These are phyloP conservation scores for Neuroterus valhalla DNA, from an alignment of 1,140 invertebrate genomes.

Conservation along the genomic window DNA sequence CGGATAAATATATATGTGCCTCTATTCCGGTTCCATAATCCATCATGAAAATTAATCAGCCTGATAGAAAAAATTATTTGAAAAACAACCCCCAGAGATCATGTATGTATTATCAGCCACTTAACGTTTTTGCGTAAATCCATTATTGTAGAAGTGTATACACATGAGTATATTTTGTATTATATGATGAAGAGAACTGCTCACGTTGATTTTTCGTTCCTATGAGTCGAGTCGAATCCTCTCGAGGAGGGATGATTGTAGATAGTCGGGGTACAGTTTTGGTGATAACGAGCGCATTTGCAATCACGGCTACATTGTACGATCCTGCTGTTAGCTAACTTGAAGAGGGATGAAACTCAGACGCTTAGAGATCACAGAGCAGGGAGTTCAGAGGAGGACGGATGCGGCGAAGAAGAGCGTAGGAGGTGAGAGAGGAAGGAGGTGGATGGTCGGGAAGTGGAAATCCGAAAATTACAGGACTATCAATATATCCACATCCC, in stretches of 20 bases:
- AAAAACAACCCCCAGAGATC: too few relatives aligned
- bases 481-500: constrained; percentile 6
- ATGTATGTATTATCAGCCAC: too few relatives aligned
- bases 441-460: constrained; percentile 42
- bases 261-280: constrained; percentile 58
- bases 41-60: too few relatives aligned
- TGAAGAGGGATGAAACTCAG: constrained; percentile 67
- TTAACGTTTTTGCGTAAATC: too few relatives aligned
- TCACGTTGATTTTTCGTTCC: too few relatives aligned
- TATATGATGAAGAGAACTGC: too few relatives aligned
- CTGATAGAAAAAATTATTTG: too few relatives aligned
- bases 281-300: constrained; percentile 71
- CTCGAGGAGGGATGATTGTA: constrained; percentile 1
- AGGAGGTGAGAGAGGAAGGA: neutral
- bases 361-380: constrained; percentile 60
- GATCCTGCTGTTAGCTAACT: constrained; percentile 66
- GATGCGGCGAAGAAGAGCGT: constrained; percentile 47
- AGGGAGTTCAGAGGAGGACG: constrained; percentile 51
- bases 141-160: too few relatives aligned
- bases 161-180: too few relatives aligned
- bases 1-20: too few relatives aligned
- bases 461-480: constrained; percentile 55
- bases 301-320: constrained; percentile 70
- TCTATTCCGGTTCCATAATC: too few relatives aligned
- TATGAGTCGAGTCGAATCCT: too few relatives aligned